Conservation (phyloP, 53 echinoderm and acorn worm species). For the Pentamera pediparva region DNA sequence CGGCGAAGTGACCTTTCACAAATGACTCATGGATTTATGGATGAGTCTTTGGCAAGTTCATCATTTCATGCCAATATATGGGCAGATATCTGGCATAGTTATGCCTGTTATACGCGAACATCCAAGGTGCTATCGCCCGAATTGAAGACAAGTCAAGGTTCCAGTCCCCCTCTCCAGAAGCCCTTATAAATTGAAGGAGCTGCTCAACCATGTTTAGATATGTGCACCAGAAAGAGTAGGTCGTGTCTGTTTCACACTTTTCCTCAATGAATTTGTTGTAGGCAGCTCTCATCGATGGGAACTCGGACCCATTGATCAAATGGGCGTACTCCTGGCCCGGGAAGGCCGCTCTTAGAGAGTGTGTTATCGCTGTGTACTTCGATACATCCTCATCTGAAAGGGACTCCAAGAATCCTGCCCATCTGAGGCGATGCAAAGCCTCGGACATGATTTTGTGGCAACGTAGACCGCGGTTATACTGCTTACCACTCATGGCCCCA, state of each 20-base stretch:
- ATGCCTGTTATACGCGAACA: slow-evolving; percentile 47
- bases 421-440: slow-evolving; percentile 49
- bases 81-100: slow-evolving; percentile 65
- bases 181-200: slow-evolving; percentile 32
- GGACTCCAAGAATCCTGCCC: neutral
- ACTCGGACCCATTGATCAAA: slow-evolving; percentile 1
- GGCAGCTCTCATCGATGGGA: neutral
- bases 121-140: slow-evolving; percentile 44
- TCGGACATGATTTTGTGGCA: slow-evolving; percentile 42
- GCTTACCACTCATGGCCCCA: slow-evolving; percentile 38
- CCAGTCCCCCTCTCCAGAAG: slow-evolving; percentile 57
- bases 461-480: slow-evolving; percentile 45
- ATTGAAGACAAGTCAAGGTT: slow-evolving; percentile 40
- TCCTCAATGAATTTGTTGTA: neutral
- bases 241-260: neutral
- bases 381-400: neutral
- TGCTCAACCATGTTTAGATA: slow-evolving; percentile 46
- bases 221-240: slow-evolving; percentile 48
- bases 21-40: slow-evolving; percentile 29
- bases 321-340: slow-evolving; percentile 20
- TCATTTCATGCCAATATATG: slow-evolving; percentile 62
- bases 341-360: neutral
- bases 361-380: neutral
- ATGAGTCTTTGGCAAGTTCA: slow-evolving; percentile 42
- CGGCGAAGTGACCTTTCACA: slow-evolving; percentile 46